Evolutionary conservation across 2,797 vertebrate genomes (phyloP), one percentile per base, ranked within the genome.

Genomic region (Leptatherina wallacei): DNA sequence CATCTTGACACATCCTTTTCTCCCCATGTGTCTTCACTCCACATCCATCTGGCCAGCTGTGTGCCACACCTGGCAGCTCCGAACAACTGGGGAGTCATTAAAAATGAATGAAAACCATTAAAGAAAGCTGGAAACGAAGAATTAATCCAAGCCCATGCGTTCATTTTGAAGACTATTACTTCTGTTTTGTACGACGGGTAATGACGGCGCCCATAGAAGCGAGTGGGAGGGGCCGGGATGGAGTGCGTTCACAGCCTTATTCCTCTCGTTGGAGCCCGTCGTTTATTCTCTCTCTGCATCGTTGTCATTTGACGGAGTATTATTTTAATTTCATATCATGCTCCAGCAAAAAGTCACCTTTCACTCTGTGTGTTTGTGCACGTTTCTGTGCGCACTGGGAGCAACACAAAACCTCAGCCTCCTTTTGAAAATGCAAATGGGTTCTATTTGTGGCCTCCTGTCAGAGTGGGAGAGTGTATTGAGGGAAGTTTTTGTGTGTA

Each of bases 341-440:
- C 61, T 61, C 61, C 73, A 54, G 27, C 66, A 81, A 81, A 81
- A 81, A 75, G 42, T 68, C 78, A 88, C 81, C 80, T 88, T 80
- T 85, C 83, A 75, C 65, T 69, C 58, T 60, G 72, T 18, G 61
- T 65, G 9, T 74, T 35, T 47, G 33, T 33, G 14, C 49, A 35
- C 27, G 57, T 73, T 27, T 81, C n/a, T 83, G 33, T 29, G 69
- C 66, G 58, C 69, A 76, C 76, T 22, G 66, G 76, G 78, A 87
- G 78, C 69, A 68, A 78, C 77, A 81, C 60, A 80, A 83, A 84
- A 82, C 60, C 78, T 74, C 72, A 73, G 74, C 65, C 71, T 86
- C 83, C 80, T 88, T 88, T 89, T 80, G 82, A 90, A 92, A 92
- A 93, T 92, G 89, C 81, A 92, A 91, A 93, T 93, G 13, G 54